These are phyloP conservation scores for Acromyrmex charruanus DNA, from an alignment of 1,140 invertebrate species.

Conservation along the genomic window DNA sequence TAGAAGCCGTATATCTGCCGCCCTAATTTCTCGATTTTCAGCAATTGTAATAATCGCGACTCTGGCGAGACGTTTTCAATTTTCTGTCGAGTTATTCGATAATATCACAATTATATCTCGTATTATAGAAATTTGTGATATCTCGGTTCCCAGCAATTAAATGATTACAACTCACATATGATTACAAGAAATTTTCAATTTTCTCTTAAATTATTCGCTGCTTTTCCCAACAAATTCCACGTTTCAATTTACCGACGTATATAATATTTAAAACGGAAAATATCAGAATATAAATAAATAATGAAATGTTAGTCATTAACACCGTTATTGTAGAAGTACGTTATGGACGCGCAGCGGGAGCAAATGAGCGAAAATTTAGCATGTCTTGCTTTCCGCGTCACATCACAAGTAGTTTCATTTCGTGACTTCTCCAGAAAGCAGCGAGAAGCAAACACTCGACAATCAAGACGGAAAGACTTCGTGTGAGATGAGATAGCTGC, in stretches of 20 bases:
- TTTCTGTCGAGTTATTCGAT: slow-evolving; percentile 9
- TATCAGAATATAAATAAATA: neutral
- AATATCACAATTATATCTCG: neutral
- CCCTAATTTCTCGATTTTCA: neutral
- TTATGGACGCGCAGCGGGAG: neutral
- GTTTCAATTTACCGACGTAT: neutral
- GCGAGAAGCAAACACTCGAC: slow-evolving; percentile 7
- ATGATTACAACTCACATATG: neutral
- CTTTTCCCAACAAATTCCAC: neutral
- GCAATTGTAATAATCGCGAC: neutral
- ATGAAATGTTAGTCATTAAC: slow-evolving; percentile 3
- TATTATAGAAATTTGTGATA: slow-evolving; percentile 17
- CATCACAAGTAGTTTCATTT: neutral
- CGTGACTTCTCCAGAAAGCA: neutral
- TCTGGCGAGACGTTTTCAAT: neutral
- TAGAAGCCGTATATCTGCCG: neutral
- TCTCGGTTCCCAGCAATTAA: neutral
- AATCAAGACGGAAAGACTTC: neutral
- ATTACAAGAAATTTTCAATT: neutral
- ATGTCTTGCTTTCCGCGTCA: neutral
- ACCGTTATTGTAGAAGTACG: too few species aligned
- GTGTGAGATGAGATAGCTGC: neutral
- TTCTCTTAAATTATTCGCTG: neutral
- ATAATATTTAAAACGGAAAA: neutral
- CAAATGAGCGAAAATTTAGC: neutral